phyloP scores from a whole-genome alignment of 1,140 invertebrate genomes.

The Sweltsa coloradensis region DNA sequence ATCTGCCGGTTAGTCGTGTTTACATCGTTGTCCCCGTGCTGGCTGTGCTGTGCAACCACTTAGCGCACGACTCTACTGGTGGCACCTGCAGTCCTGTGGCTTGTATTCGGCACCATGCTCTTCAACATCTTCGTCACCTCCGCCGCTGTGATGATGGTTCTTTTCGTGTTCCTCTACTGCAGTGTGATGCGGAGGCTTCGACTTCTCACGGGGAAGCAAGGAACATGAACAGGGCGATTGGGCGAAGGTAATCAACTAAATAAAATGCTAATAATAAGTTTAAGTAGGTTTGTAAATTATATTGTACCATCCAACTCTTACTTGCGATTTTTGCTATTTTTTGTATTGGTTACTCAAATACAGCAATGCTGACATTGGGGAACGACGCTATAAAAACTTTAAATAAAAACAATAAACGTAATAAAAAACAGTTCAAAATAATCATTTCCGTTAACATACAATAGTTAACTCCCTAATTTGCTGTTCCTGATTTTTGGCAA shows the following conservation, averaged over 20 bases:
- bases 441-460: too few species aligned
- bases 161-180: conserved; percentile 38
- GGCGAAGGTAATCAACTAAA: conserved; percentile 24
- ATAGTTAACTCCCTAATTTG: too few species aligned
- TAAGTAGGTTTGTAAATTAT: too few species aligned
- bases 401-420: too few species aligned
- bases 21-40: conserved; percentile 40
- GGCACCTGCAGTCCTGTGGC: conserved; percentile 40
- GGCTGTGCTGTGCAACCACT: conserved; percentile 38
- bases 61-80: conserved; percentile 38
- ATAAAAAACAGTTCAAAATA: too few species aligned
- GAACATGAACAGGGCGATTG: conserved; percentile 29
- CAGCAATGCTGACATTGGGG: too few species aligned
- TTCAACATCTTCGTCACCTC: conserved; percentile 42
- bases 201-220: neutral
- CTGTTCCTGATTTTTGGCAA: too few species aligned
- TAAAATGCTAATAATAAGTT: too few species aligned
- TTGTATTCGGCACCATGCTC: conserved; percentile 35
- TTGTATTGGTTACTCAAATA: too few species aligned
- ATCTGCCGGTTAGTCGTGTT: too few species aligned
- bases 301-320: neutral
- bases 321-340: neutral
- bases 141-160: conserved; percentile 33
- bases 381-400: too few species aligned
- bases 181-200: conserved; percentile 23